Conservation (phyloP, 1,140 invertebrate genomes). For the Lucilia sericata region DNA sequence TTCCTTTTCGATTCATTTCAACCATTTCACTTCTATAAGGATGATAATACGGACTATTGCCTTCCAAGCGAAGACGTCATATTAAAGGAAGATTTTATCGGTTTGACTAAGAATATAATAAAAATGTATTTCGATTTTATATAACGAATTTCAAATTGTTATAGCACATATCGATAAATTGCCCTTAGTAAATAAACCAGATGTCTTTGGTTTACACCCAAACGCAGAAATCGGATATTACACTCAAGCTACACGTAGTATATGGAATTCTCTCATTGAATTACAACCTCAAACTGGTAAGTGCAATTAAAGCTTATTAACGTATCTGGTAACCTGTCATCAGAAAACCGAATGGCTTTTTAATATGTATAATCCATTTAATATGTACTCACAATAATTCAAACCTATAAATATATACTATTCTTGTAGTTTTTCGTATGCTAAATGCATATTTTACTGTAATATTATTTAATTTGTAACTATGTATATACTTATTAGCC, state of each 20-base stretch:
- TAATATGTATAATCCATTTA: too few relatives aligned
- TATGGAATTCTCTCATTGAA: conserved; percentile 87
- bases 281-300: conserved; percentile 87
- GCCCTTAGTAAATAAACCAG: conserved; percentile 82
- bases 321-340: not conserved
- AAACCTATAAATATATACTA: not conserved
- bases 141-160: not conserved
- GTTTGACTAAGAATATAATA: conserved; percentile 63
- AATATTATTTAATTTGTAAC: conserved; percentile 23
- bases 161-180: conserved; percentile 75
- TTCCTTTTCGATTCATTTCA: conserved; percentile 91
- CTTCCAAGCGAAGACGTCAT: conserved; percentile 77
- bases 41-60: conserved; percentile 80
- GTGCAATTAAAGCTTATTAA: conserved; percentile 12
- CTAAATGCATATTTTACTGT: not conserved
- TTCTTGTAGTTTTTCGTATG: too few relatives aligned
- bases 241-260: conserved; percentile 83
- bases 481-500: not conserved
- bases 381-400: not conserved
- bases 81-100: conserved; percentile 77
- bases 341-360: too few relatives aligned
- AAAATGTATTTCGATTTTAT: not conserved
- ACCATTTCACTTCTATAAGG: conserved; percentile 88
- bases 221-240: conserved; percentile 95
- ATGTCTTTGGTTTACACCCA: conserved; percentile 90